Base-by-base conservation (phyloP, 1,140 invertebrate species). In the Bombus pascuorum region DNA sequence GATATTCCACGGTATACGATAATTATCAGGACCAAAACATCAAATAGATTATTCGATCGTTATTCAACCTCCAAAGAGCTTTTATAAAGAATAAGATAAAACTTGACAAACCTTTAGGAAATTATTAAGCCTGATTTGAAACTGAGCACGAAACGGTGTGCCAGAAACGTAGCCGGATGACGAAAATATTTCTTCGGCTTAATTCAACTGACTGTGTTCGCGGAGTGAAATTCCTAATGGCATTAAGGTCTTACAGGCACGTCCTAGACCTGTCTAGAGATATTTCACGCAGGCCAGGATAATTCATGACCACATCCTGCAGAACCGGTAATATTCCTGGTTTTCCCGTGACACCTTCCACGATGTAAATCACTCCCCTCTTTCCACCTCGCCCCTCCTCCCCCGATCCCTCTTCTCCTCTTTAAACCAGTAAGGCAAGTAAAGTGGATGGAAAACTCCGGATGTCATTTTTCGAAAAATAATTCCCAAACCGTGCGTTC, bases 251-350 rank as follows among this genome's bases (percentile, higher is more conserved):
- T 78, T 73, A 83, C 72, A 65, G 42, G 28, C 81, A 71, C 85
- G 87, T 86, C 42, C 80, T 72, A 82, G 81, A 86, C 72, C 81
- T 81, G 85, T 89, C 85, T 59, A 62, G 73, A 81, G 86, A 90
- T 90, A 90, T 90, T 89, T 89, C 86, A 90, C 74, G 57, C 44
- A 32, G 75, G 4, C 66, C 81, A 37, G 59, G 74, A 79, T 89
- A 89, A 90, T 90, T 90, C 89, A 90, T 74, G 81, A 75, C 68
- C 87, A 78, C 85, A 87, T 89, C 82, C 85, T 80, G 85, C 79
- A 87, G 71, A 34, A 86, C 84, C 87, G 85, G 89, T 87, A 89
- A 90, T 90, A 89, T 90, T 85, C 86, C 82, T 74, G 78, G 65
- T 87, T 81, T 75, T 57, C 72, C 53, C 32, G 65, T 84, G 85